Base-by-base conservation (phyloP, 2,797 vertebrate species). In the Intellagama lesueurii region DNA sequence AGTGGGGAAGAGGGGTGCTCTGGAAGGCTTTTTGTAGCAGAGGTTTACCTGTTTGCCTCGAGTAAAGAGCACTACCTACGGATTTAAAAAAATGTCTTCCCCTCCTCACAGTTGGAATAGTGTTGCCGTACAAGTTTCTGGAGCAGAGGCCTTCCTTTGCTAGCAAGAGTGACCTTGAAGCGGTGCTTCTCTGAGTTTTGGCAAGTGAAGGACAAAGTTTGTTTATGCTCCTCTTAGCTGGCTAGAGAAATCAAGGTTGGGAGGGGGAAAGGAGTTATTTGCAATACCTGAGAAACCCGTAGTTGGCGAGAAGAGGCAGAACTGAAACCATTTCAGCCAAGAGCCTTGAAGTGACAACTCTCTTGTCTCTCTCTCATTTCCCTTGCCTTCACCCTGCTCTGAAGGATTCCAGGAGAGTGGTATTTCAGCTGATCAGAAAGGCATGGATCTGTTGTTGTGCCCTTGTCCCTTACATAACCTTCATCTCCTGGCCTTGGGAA, bases 141-240 rank as follows among this genome's bases (percentile, higher is more conserved):
- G 85, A 92, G 88, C 88, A 2, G 79, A 90, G 96, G 97, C 96
- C 96, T 96, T 8, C 91, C 93, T 85, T 92, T 47, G 17, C 92
- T 88, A 73, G 5, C 96, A 96, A 95, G 93, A 97, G 98, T 99
- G 98, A 99, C 99, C 99, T 99, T 99, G 98, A 98, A 97, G 98
- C 94, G 97, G 97, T 91, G 93, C 93, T 73, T 94, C 97, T 97
- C 97, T 95, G 96, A 98, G 97, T 98, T 90, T 95, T 91, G 66
- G 47, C 95, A 96, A 97, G 96, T 95, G 97, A 98, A 98, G 98
- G 98, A 97, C 98, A 98, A 98, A 98, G 98, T 98, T 98, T 97
- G 94, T 95, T 96, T 91, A 91, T 87, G 88, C 88, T 94, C 75
- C 91, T 93, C 93, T 87, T 88, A 44, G 89, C 88, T 80, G 90